phyloP scores from a whole-genome alignment of 2,113 vertebrate species.

The Alexandromys fortis region DNA sequence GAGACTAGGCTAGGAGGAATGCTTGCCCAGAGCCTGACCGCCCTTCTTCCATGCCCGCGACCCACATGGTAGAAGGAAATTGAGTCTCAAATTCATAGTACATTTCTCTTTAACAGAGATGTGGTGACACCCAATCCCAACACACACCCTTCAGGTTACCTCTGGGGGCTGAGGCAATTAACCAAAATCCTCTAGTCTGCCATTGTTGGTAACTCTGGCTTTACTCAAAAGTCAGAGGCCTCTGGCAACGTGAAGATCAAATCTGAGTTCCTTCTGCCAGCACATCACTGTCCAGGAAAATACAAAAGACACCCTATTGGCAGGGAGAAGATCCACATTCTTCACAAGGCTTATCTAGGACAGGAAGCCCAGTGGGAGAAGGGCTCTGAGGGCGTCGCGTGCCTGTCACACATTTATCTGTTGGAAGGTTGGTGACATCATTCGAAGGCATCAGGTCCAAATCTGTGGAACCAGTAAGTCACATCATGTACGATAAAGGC shows the following conservation, averaged over 20 bases:
- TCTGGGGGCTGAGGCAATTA: background rate
- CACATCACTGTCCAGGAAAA: background rate
- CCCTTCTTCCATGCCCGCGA: background rate
- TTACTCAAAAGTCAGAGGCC: background rate
- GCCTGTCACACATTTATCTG: background rate
- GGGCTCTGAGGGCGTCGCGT: rapidly evolving
- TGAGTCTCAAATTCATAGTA: background rate
- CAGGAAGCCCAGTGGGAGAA: background rate
- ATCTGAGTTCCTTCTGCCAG: background rate
- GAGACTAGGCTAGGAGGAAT: background rate
- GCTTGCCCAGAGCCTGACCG: background rate
- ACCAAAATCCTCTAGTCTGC: background rate
- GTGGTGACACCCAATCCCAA: background rate
- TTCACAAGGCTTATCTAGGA: background rate
- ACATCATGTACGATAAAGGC: background rate
- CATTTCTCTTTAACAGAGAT: background rate
- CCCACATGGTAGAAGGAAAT: background rate
- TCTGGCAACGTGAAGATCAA: background rate
- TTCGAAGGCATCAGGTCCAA: background rate
- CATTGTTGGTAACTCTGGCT: background rate
- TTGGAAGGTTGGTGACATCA: background rate
- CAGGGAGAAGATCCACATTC: background rate
- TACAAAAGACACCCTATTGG: background rate
- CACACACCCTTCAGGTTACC: background rate
- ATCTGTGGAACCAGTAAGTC: background rate